Percentiles rank a stretch among this genome's conserved stretches.
Conservation (phyloP, 2,888 invertebrate genomes). For the Carterocephalus palaemon region DNA sequence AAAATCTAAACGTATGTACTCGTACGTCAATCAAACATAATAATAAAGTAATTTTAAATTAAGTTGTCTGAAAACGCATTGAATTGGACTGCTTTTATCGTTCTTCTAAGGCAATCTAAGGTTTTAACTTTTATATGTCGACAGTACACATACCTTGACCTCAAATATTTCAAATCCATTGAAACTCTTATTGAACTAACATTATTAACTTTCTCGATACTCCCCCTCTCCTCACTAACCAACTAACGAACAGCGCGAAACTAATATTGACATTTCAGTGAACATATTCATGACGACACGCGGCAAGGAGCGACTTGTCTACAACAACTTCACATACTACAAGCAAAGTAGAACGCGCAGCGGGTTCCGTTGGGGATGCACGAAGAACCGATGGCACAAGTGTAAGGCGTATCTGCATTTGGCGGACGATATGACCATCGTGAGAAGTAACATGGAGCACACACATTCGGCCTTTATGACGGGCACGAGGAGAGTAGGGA, state of each 20-base stretch:
- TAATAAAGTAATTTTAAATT: too few relatives aligned
- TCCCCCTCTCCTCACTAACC: too few relatives aligned
- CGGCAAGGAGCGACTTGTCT: conserved; percentile 65
- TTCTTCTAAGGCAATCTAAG: too few relatives aligned
- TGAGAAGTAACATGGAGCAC: conserved; percentile 66
- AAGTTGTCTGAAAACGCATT: too few relatives aligned
- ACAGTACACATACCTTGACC: too few relatives aligned
- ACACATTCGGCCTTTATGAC: conserved; percentile 58
- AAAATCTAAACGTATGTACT: too few relatives aligned
- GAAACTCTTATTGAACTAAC: too few relatives aligned
- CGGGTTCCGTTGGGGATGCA: conserved; percentile 72
- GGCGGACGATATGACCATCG: conserved; percentile 66
- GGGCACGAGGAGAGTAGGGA: conserved; percentile 27
- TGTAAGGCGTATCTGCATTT: conserved; percentile 68
- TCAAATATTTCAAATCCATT: too few relatives aligned
- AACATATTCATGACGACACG: conserved; percentile 73
- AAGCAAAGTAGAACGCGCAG: conserved; percentile 63
- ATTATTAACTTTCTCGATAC: too few relatives aligned
- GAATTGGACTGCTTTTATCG: too few relatives aligned
- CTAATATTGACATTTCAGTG: conserved; percentile 53
- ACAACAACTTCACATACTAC: conserved; percentile 66
- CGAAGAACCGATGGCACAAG: conserved; percentile 70
- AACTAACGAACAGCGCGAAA: conserved; percentile 22
- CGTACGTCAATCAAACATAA: too few relatives aligned
- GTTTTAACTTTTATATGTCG: too few relatives aligned